phyloP scores from a whole-genome alignment of 1,140 invertebrate genomes.

The Nymphalis io region DNA sequence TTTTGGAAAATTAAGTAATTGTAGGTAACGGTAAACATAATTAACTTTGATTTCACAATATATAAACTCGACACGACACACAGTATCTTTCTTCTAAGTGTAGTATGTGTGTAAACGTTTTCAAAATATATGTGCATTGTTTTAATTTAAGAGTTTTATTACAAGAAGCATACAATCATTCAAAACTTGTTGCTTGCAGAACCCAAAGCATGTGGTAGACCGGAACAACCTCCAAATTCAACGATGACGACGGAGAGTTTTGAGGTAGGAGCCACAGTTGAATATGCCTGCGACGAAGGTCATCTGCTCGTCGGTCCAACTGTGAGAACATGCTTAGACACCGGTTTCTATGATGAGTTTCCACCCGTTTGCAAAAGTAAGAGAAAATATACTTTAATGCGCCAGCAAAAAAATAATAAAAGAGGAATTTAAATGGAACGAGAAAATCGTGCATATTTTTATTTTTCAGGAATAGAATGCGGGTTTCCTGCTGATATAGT shows the following conservation, averaged over 20 bases:
- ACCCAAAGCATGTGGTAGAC: slow-evolving; percentile 93
- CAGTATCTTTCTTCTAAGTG: too few species aligned
- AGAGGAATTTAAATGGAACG: too few species aligned
- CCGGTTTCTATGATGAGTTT: slow-evolving; percentile 96
- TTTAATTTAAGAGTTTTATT: too few species aligned
- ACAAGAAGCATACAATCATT: neutral
- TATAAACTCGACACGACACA: too few species aligned
- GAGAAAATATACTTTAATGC: slow-evolving; percentile 40
- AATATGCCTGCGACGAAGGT: slow-evolving; percentile 93
- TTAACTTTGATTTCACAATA: too few species aligned
- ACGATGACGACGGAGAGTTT: slow-evolving; percentile 89
- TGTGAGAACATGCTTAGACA: slow-evolving; percentile 91
- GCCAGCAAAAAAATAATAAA: too few species aligned
- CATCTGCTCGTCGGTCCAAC: slow-evolving; percentile 93
- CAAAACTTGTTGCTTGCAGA: slow-evolving; percentile 77
- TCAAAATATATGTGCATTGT: too few species aligned
- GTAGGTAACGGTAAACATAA: too few species aligned
- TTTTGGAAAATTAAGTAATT: too few species aligned
- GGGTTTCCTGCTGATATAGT: slow-evolving; percentile 92
- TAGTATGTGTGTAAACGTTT: too few species aligned
- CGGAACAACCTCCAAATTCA: slow-evolving; percentile 96
- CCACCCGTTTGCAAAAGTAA: slow-evolving; percentile 96
- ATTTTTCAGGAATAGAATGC: slow-evolving; percentile 89
- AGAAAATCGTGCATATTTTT: too few species aligned
- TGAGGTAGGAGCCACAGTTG: slow-evolving; percentile 92